Evolutionary conservation across 2,113 vertebrate species (phyloP), one percentile per base, ranked within the genome.

Genomic region (Caretta caretta): DNA sequence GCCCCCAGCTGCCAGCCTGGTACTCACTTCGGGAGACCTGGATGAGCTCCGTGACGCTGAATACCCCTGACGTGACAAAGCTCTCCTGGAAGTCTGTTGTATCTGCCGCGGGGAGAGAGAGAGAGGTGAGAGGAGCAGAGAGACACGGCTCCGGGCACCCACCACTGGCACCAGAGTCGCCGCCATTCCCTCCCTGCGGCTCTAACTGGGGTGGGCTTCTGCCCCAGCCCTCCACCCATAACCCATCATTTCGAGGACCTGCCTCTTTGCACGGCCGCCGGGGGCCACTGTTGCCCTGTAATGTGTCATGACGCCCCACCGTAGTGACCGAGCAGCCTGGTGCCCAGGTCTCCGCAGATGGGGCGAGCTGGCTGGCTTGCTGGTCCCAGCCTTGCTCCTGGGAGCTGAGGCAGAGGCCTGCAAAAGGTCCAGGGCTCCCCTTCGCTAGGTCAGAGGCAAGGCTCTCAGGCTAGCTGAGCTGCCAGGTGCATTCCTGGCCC

Each of bases 11-110:
- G 35, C 27, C 0, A 1, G 76, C 69, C 78, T 78, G 27, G 79
- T 89, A 99, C 99, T 99, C 98, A 99, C 99, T 99, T 98, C 99
- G 99, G 76, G 99, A 99, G 94, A 99, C 99, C 87, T 99, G 99
- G 97, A 99, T 99, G 94, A 99, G 98, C 97, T 99, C 99, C 1
- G 99, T 99, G 97, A 99, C 99, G n/a, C 99, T 99, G 98, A 99
- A 99, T 96, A 99, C 99, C 29, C 99, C 99, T 0, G 99, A 99
- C 49, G 99, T 99, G 97, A 99, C 98, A 5, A 99, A 99, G 97
- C 99, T 99, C 93, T 99, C 99, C 96, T 99, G 99, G 98, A 99
- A 99, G 97, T 99, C 99, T 35, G 99, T 99, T 0, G 99, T 99
- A 96, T 99, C 99, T 99, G 98, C 4, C 38, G 3, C 86, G 86